These are phyloP conservation scores for Nothoprocta perdicaria DNA, from an alignment of 2,113 vertebrate species.

Conservation along the genomic window DNA sequence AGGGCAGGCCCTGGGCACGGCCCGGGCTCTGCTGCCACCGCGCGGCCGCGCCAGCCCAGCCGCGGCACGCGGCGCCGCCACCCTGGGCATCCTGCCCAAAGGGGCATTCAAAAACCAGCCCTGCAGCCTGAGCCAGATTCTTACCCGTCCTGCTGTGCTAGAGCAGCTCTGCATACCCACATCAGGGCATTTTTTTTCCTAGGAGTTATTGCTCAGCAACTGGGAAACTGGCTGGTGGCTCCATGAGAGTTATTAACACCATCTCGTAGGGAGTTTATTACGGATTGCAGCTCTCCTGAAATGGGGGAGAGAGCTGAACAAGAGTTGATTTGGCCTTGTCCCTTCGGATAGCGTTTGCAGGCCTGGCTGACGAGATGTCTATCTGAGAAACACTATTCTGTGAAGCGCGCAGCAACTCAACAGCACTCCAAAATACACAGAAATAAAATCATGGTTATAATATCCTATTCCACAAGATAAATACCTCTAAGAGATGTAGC, in stretches of 20 bases:
- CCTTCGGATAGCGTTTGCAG: neutral
- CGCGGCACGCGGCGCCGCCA: neutral
- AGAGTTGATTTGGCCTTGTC: neutral
- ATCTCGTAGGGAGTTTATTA: neutral
- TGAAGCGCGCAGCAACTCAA: neutral
- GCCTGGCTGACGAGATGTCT: neutral
- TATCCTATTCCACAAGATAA: neutral
- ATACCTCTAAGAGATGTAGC: neutral
- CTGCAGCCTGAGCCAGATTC: neutral
- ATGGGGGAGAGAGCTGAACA: neutral
- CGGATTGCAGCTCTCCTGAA: neutral
- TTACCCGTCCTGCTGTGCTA: neutral
- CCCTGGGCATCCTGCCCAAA: neutral
- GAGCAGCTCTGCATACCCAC: neutral
- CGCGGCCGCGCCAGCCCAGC: neutral
- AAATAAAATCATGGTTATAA: neutral
- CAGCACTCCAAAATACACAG: neutral
- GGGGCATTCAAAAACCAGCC: neutral
- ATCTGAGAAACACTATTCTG: neutral
- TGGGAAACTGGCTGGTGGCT: neutral
- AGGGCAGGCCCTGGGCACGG: too few relatives aligned
- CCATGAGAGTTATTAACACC: neutral
- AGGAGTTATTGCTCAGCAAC: neutral
- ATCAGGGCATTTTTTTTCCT: neutral
- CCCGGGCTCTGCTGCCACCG: neutral